These are phyloP conservation scores for Catalaphyllia jardinei DNA, from an alignment of 64 coral and sea anemone species.

Conservation along the genomic window DNA sequence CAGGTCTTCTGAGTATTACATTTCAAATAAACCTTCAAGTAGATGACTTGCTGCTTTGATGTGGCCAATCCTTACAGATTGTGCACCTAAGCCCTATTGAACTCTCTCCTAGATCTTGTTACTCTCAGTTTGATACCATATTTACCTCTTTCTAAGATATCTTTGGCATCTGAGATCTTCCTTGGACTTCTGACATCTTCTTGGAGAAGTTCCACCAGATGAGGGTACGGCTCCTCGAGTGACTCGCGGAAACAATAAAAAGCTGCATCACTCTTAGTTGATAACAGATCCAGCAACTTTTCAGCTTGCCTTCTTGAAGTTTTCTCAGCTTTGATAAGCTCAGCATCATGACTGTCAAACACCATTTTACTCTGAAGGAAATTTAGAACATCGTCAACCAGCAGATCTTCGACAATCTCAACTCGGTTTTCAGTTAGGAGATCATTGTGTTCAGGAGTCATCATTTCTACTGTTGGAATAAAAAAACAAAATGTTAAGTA, in stretches of 20 bases:
- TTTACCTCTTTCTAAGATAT: conserved; percentile 75
- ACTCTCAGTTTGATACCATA: neutral
- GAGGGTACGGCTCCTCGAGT: conserved; percentile 78
- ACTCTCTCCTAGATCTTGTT: neutral
- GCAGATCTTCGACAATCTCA: conserved; percentile 85
- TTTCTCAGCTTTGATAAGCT: conserved; percentile 78
- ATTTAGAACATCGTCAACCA: conserved; percentile 90
- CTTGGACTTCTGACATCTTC: conserved; percentile 36
- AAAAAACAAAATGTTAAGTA: no score
- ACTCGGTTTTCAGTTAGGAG: conserved; percentile 65
- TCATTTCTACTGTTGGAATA: conserved; percentile 58
- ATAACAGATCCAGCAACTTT: conserved; percentile 84
- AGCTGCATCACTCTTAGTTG: conserved; percentile 80
- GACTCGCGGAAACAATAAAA: conserved; percentile 82
- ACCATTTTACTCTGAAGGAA: conserved; percentile 81
- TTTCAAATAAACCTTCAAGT: no score
- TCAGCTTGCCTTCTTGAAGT: conserved; percentile 76
- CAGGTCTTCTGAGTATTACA: no score
- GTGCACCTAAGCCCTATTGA: no score
- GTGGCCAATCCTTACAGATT: no score
- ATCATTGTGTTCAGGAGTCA: conserved; percentile 59
- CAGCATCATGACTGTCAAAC: conserved; percentile 86
- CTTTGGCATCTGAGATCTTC: conserved; percentile 52
- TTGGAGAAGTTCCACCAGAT: conserved; percentile 77
- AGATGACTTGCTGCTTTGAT: no score